Base-by-base conservation (phyloP, 1,140 invertebrate species). In the Diachasma alloeum region DNA sequence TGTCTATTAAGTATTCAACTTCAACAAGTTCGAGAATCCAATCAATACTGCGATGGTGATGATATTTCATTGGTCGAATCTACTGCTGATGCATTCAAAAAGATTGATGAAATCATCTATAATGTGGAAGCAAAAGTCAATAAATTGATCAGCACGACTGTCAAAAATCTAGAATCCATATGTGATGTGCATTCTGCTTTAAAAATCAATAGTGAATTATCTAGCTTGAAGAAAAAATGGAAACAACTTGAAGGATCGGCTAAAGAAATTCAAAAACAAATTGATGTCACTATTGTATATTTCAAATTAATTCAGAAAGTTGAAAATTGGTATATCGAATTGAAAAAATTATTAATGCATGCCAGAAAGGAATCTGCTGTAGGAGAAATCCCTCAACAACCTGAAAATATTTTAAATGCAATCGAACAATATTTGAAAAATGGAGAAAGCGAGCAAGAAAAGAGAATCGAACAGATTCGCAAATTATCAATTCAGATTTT, bases 81-180 rank as follows among this genome's bases (percentile, higher is more conserved):
- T 59, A 93, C 93, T 71, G 93, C 94, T 10, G 89, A 92, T 71
- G 93, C 94, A 53, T 96, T 96, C 85, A 90, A 91, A 66, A 93
- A 95, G 79, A 96, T 96, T 86, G 94, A 96, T 88, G 93, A 93
- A 88, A 96, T 94, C 66, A 93, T 96, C 19, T 77, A 94, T 94
- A 87, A 94, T 80, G 89, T 96, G 70, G 94, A 96, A 83, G 91
- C 92, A 81, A 92, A 93, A 82, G 94, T 97, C 68, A 87, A 93
- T 75, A 92, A 91, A 39, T 96, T 97, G 82, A 91, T 95, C 10
- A 92, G 91, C 80, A 92, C 91, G 13, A 93, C 93, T 0, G 92
- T 95, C 82, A 91, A 93, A 81, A 91, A 95, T 81, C 84, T 94
- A 31, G 89, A 88, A 42, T 44, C 77, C 19, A 75, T 69, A 1